phyloP scores from a whole-genome alignment of 2,113 vertebrate genomes.

The Chionodraco myersi region DNA sequence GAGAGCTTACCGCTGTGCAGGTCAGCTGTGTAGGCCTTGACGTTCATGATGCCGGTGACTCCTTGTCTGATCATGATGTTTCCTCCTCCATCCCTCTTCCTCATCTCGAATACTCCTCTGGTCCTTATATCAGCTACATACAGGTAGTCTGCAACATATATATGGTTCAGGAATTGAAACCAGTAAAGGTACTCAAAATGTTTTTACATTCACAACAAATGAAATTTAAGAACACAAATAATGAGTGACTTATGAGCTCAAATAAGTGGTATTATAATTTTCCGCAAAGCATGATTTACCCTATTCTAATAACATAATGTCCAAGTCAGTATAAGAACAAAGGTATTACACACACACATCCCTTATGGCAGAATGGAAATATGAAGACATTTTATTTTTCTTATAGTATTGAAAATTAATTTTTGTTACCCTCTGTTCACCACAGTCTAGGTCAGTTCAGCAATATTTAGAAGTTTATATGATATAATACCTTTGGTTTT shows the following conservation, averaged over 20 bases:
- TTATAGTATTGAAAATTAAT: too few species aligned
- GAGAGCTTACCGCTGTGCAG: constrained; percentile 73
- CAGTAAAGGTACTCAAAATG: not conserved
- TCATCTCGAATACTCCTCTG: constrained; percentile 70
- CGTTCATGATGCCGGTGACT: constrained; percentile 66
- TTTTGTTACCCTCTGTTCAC: too few species aligned
- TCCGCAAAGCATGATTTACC: not conserved
- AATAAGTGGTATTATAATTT: not conserved
- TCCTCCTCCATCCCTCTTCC: constrained; percentile 78
- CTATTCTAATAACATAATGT: not conserved
- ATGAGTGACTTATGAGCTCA: not conserved
- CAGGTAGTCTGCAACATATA: constrained; percentile 69
- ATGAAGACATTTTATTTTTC: too few species aligned
- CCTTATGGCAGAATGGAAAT: not conserved
- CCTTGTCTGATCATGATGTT: constrained; percentile 76
- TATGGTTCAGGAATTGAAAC: not conserved
- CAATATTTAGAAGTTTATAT: not conserved
- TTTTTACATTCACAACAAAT: not conserved
- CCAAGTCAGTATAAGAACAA: not conserved
- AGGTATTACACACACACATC: not conserved
- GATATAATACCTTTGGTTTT: not conserved
- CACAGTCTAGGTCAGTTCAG: not conserved
- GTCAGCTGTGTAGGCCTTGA: constrained; percentile 78
- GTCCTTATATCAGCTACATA: constrained; percentile 78
- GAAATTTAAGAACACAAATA: not conserved